Evolutionary conservation across 1,140 invertebrate genomes (phyloP), one percentile per base, ranked within the genome.

Genomic region (Euglossa dilemma): DNA sequence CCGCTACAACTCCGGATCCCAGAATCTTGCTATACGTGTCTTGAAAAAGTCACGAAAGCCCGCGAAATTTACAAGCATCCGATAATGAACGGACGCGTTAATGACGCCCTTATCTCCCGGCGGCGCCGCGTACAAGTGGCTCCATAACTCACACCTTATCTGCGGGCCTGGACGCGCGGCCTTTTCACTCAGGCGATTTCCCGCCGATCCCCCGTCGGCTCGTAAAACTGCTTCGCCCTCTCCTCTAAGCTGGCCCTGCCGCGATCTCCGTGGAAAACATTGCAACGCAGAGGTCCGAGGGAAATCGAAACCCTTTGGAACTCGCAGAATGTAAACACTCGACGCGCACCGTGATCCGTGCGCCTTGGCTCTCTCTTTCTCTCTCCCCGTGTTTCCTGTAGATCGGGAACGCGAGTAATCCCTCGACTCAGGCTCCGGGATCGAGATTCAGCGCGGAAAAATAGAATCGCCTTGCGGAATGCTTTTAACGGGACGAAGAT

Each of bases 81-180:
- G 61, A 64, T 57, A 78, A 78, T 45, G 63, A 78, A 78, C 52
- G 52, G 18, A 45, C 47, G 12, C 43, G n/a, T 71, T 82, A 47
- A 50, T 61, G 71, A 9, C 25, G 23, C 36, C 18, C 18, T 66
- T 69, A 70, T 80, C 67, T 80, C 14, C 6, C 28, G 54, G 23
- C 12, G 57, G 16, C 25, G 54, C 43, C 76, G 16, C n/a, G 18
- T 72, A 66, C 28, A 70, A 82, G 85, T 86, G 82, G 75, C 79
- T 80, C 84, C 80, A 90, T 91, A 89, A 91, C 89, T 91, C 87
- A 85, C 45, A 70, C 76, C 84, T 87, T 90, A 90, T 90, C 85
- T 81, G 66, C 36, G 36, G 63, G 77, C 75, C 78, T 78, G 81
- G 73, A 84, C 80, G 83, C 71, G 70, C 67, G n/a, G 63, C 63